Evolutionary conservation across 2,888 invertebrate genomes (phyloP).

Genomic region (Caenorhabditis becei): DNA sequence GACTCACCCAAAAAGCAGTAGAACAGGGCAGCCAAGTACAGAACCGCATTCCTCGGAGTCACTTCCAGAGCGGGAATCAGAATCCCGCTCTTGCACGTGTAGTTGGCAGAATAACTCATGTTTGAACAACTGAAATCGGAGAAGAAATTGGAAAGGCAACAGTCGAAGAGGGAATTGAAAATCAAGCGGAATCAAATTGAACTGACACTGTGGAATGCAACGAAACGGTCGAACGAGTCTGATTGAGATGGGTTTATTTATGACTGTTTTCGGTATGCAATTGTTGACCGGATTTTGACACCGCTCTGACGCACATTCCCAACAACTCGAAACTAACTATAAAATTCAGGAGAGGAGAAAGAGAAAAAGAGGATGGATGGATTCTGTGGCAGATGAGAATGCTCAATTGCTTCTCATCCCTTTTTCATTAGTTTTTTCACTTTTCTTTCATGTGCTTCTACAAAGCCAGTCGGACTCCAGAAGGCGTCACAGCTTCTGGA

Average conservation of each 20-base stretch:
- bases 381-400: not conserved
- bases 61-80: constrained; percentile 63
- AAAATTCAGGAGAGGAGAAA: constrained; percentile 4
- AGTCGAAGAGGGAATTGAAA: not conserved
- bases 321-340: not conserved
- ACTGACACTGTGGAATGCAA: too few relatives aligned
- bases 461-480: too few relatives aligned
- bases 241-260: constrained; percentile 10
- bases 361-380: constrained; percentile 8
- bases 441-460: too few relatives aligned
- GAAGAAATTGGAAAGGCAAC: not conserved
- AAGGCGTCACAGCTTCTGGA: too few relatives aligned
- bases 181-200: constrained; percentile 12
- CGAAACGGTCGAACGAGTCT: constrained; percentile 23
- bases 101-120: constrained; percentile 54
- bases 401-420: constrained; percentile 4
- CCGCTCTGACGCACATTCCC: constrained; percentile 2
- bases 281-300: constrained; percentile 7
- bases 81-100: constrained; percentile 63
- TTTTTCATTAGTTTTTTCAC: not conserved
- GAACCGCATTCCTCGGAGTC: constrained; percentile 67
- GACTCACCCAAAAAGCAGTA: constrained; percentile 84
- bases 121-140: constrained; percentile 20
- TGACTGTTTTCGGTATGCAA: constrained; percentile 33
- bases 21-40: constrained; percentile 84